These are phyloP conservation scores for Tubiluchus corallicola DNA, from an alignment of 2,888 invertebrate genomes.

Conservation along the genomic window DNA sequence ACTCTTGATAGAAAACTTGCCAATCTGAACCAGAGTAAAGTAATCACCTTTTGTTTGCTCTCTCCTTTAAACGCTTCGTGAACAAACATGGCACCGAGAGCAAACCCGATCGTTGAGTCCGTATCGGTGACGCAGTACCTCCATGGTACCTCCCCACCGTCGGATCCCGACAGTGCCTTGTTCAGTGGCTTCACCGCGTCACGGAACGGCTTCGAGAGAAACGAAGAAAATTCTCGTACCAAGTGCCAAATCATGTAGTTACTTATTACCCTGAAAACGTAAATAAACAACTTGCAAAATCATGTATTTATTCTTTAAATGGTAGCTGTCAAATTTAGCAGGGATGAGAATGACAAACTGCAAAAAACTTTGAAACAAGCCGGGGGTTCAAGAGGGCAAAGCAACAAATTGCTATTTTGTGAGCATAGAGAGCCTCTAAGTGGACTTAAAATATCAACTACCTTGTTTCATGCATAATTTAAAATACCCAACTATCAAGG, in stretches of 20 bases:
- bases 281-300: neutral
- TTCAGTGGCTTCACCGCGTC: slow-evolving; percentile 76
- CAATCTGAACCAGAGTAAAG: no score
- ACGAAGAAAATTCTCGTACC: slow-evolving; percentile 58
- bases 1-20: no score
- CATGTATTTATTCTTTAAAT: no score
- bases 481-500: no score
- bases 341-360: no score
- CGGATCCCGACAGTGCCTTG: slow-evolving; percentile 70
- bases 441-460: no score
- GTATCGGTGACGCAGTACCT: slow-evolving; percentile 78
- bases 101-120: slow-evolving; percentile 66
- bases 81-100: slow-evolving; percentile 78
- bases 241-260: slow-evolving; percentile 91
- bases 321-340: no score
- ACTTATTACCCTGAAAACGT: slow-evolving; percentile 40
- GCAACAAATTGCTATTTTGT: no score
- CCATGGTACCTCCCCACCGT: slow-evolving; percentile 68
- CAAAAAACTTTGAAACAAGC: no score
- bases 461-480: no score
- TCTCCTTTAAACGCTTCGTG: slow-evolving; percentile 67
- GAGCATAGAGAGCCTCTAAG: no score
- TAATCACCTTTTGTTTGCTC: slow-evolving; percentile 46
- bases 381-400: no score
- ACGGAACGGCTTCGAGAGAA: slow-evolving; percentile 64